phyloP scores from a whole-genome alignment of 1,140 invertebrate species.

The Drosophila insularis region DNA sequence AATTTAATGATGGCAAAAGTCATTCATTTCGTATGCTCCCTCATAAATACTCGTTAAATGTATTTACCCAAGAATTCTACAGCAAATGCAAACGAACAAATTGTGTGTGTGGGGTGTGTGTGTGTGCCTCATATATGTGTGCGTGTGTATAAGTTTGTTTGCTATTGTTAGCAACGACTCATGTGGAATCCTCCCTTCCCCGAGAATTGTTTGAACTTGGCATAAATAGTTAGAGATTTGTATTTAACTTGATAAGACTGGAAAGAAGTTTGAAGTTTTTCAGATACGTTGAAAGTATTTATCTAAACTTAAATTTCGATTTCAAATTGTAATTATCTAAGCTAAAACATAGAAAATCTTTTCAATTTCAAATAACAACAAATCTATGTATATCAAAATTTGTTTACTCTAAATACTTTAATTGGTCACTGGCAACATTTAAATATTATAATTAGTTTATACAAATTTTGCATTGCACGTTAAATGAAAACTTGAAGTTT shows the following conservation, averaged over 20 bases:
- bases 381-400: too few relatives aligned
- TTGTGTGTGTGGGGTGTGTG: slow-evolving; percentile 14
- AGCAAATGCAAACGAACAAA: slow-evolving; percentile 53
- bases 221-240: slow-evolving; percentile 18
- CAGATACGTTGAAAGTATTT: too few relatives aligned
- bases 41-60: slow-evolving; percentile 75
- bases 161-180: slow-evolving; percentile 33
- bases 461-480: background rate
- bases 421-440: background rate
- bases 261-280: background rate
- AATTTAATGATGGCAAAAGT: slow-evolving; percentile 74
- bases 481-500: background rate
- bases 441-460: background rate
- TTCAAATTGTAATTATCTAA: too few relatives aligned
- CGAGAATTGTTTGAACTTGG: slow-evolving; percentile 43
- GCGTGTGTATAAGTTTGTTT: slow-evolving; percentile 8
- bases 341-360: too few relatives aligned
- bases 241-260: background rate
- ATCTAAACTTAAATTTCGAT: too few relatives aligned
- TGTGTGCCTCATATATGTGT: slow-evolving; percentile 16
- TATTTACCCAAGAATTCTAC: slow-evolving; percentile 66
- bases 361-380: too few relatives aligned
- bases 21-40: slow-evolving; percentile 72
- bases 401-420: too few relatives aligned
- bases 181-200: slow-evolving; percentile 50